Base-by-base conservation (phyloP, 2,113 vertebrate genomes). In the Penelope pileata region DNA sequence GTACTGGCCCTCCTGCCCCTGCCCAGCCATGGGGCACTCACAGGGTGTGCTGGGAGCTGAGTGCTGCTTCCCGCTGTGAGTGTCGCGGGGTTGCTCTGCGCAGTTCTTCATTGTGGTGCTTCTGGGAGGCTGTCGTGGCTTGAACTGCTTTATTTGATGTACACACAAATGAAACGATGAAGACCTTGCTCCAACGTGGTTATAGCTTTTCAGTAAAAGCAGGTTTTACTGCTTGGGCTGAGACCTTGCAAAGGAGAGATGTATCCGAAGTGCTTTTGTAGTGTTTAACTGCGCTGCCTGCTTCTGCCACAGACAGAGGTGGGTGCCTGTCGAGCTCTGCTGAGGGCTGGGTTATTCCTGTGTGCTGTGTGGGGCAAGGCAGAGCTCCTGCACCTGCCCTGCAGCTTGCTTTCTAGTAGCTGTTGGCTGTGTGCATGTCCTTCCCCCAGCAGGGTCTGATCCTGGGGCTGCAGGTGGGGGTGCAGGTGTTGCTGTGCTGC, bases 41-140 rank as follows among this genome's bases (percentile, higher is more conserved):
- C n/a, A n/a, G n/a, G n/a, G n/a, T n/a, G n/a, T n/a, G n/a, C n/a
- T n/a, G n/a, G n/a, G n/a, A n/a, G n/a, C n/a, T n/a, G n/a, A n/a
- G n/a, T n/a, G n/a, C n/a, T n/a, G n/a, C n/a, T n/a, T n/a, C n/a
- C n/a, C n/a, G n/a, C n/a, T n/a, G n/a, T n/a, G n/a, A n/a, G n/a
- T n/a, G n/a, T 29, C 16, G 1, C 3, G 2, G 2, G 17, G 21
- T 7, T 13, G n/a, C 12, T 30, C 21, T 42, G 3, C 19, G 2
- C 29, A 1, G 10, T 36, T 54, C 22, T 4, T 47, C 43, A 42
- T 23, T 7, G 21, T 0, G 2, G 8, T 48, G 3, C 23, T 38
- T 26, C 27, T 23, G 36, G 45, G 74, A 30, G 36, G 50, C 64
- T 11, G 2, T 24, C 0, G 14, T 15, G 21, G 21, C 34, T 22